Conservation (phyloP, 2,113 vertebrate species). For the Australoheros scitulus region DNA sequence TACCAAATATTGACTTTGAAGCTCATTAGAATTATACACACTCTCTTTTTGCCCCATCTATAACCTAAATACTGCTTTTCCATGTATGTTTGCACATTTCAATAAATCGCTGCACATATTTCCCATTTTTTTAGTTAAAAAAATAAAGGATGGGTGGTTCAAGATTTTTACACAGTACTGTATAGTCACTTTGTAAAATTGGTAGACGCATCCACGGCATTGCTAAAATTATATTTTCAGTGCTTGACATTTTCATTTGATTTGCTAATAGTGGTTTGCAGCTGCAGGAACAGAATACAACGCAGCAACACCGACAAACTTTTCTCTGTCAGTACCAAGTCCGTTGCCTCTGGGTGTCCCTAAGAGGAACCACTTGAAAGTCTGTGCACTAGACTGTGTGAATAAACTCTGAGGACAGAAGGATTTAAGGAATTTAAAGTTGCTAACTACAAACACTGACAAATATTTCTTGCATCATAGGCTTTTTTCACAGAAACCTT, state of each 20-base stretch:
- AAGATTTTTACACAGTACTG: too few species aligned
- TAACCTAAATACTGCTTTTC: too few species aligned
- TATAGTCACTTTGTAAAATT: not conserved
- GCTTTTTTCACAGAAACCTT: not conserved
- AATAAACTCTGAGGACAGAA: not conserved
- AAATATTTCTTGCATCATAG: not conserved
- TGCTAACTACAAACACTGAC: not conserved
- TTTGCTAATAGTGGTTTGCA: not conserved
- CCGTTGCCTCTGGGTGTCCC: not conserved
- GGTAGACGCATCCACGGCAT: not conserved
- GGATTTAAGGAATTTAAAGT: slow-evolving; percentile 14
- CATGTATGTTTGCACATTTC: too few species aligned
- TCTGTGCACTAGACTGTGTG: not conserved
- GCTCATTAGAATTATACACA: too few species aligned
- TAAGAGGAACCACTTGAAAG: not conserved
- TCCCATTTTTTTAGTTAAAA: not conserved
- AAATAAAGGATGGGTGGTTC: not conserved
- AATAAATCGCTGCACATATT: not conserved
- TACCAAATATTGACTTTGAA: too few species aligned
- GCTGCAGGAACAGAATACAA: not conserved
- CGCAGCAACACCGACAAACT: not conserved
- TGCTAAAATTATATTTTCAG: not conserved
- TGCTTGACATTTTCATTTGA: not conserved
- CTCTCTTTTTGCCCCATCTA: too few species aligned
- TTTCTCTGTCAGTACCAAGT: not conserved